phyloP scores from a whole-genome alignment of 2,113 vertebrate genomes.

The Chaetura pelagica region DNA sequence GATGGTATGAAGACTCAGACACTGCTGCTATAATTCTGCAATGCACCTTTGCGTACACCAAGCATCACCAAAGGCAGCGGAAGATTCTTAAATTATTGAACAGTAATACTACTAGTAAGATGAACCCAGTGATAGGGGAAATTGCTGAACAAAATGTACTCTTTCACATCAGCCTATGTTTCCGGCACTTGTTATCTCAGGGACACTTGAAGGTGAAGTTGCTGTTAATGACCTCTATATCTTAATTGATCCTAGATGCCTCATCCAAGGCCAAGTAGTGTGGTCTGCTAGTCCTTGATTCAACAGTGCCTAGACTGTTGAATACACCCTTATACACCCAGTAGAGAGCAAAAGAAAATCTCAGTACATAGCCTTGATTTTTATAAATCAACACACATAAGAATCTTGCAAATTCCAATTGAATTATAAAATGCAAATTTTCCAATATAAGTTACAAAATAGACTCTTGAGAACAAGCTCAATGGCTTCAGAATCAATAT shows the following conservation, averaged over 20 bases:
- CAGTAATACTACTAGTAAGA: fast-evolving
- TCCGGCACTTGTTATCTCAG: neutral
- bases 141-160: neutral
- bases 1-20: neutral
- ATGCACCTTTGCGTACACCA: neutral
- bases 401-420: neutral
- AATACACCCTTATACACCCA: neutral
- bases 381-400: neutral
- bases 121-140: neutral
- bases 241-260: neutral
- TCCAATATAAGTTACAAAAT: neutral
- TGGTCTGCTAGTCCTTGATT: neutral
- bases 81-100: neutral
- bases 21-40: neutral
- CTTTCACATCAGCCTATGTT: neutral
- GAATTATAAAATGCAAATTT: neutral
- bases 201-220: neutral
- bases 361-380: neutral
- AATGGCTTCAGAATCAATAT: neutral
- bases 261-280: neutral
- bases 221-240: neutral
- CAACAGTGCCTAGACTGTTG: neutral
- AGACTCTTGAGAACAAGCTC: neutral
- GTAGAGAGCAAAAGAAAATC: neutral
- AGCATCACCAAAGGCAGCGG: neutral